These are phyloP conservation scores for Glyphotaelius pellucidus DNA, from an alignment of 2,888 invertebrate genomes.

Conservation along the genomic window DNA sequence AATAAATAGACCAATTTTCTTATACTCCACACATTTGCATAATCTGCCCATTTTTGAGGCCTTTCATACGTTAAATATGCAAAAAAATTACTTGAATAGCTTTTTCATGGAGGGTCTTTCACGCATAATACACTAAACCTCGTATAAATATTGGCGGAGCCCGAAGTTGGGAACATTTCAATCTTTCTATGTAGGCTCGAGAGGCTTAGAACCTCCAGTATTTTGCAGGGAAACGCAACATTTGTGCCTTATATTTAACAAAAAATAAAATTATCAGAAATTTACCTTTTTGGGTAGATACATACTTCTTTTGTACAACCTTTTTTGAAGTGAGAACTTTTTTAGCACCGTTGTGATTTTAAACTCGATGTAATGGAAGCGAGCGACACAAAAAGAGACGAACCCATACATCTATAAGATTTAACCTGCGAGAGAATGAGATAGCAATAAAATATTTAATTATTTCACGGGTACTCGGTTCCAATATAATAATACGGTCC, in stretches of 20 bases:
- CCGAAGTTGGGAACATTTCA: neutral
- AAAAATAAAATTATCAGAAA: no score
- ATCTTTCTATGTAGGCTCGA: neutral
- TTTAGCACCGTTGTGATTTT: no score
- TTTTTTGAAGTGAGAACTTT: no score
- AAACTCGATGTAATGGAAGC: no score
- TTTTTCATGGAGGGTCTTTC: neutral
- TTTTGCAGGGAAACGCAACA: neutral
- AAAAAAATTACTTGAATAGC: conserved; percentile 15
- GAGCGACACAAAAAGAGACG: no score
- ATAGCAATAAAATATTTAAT: no score
- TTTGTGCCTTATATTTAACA: neutral
- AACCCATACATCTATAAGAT: no score
- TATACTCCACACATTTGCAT: neutral
- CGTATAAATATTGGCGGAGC: conserved; percentile 21
- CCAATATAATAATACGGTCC: no score
- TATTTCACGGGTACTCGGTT: no score
- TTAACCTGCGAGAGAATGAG: no score
- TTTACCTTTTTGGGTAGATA: no score
- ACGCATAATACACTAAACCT: conserved; percentile 35
- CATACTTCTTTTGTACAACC: no score
- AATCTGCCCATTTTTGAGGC: neutral
- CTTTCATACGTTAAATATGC: conserved; percentile 26
- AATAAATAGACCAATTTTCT: neutral
- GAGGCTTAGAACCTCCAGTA: neutral